Percentiles rank a stretch among this genome's conserved stretches.
Evolutionary conservation across 2,797 vertebrate genomes (phyloP).

Genomic region (Hapalemur alaotrensis): DNA sequence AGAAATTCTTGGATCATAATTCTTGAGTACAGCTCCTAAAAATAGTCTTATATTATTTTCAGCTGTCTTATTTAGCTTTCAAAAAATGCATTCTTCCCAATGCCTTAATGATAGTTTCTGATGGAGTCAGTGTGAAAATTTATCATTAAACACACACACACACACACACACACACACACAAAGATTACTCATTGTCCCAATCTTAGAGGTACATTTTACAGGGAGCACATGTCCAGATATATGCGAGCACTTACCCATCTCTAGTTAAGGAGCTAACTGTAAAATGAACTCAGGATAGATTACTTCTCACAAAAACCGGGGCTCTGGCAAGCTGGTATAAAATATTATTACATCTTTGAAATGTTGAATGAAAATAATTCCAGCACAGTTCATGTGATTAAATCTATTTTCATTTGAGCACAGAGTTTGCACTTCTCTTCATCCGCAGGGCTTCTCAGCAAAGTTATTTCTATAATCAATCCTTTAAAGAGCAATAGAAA

Average conservation of each 20-base stretch:
- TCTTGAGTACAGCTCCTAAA: neutral
- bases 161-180: neutral
- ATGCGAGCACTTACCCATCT: slow-evolving; percentile 36
- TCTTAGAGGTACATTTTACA: slow-evolving; percentile 26
- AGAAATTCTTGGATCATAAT: neutral
- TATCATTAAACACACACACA: neutral
- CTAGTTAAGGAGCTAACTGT: slow-evolving; percentile 54
- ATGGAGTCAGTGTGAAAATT: neutral
- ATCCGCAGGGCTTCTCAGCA: slow-evolving; percentile 73
- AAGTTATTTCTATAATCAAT: slow-evolving; percentile 80
- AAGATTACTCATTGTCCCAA: neutral
- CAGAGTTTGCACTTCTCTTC: slow-evolving; percentile 67
- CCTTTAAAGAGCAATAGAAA: slow-evolving; percentile 76
- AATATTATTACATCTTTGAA: slow-evolving; percentile 77
- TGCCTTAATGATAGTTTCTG: neutral
- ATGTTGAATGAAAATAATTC: slow-evolving; percentile 78
- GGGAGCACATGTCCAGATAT: neutral
- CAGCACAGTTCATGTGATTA: slow-evolving; percentile 75
- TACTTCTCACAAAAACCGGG: slow-evolving; percentile 55
- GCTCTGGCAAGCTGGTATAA: slow-evolving; percentile 60
- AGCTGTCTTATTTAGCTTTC: slow-evolving; percentile 35
- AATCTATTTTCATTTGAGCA: slow-evolving; percentile 81
- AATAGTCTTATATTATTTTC: neutral
- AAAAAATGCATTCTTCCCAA: neutral
- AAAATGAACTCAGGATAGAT: slow-evolving; percentile 66